Evolutionary conservation across 2,888 invertebrate genomes (phyloP).

Genomic region (Tinea semifulvella): DNA sequence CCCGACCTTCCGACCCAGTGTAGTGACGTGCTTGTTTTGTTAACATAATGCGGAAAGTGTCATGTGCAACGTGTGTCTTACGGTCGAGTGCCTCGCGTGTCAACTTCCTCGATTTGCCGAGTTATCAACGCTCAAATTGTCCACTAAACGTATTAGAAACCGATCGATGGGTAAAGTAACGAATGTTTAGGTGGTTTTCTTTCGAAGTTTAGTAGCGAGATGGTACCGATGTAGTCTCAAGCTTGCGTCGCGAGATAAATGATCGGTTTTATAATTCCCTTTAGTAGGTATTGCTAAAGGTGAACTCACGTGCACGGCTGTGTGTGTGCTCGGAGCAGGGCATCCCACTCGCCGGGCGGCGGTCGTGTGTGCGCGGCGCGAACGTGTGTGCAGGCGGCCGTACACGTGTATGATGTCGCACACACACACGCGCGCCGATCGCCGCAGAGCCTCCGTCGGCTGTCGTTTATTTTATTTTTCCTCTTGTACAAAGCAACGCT

Average conservation of each 20-base stretch:
- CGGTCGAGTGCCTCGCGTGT: background rate
- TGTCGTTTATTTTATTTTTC: conserved; percentile 14
- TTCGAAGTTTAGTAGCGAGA: background rate
- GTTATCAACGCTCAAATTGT: too few relatives aligned
- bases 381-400: background rate
- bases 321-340: background rate
- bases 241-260: too few relatives aligned
- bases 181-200: too few relatives aligned
- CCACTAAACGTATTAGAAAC: too few relatives aligned
- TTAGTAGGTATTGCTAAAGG: too few relatives aligned
- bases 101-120: background rate
- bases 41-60: conserved; percentile 16
- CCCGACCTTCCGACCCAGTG: conserved; percentile 53
- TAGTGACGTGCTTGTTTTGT: conserved; percentile 50
- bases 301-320: background rate
- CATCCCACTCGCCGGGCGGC: conserved; percentile 3
- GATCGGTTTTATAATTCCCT: background rate
- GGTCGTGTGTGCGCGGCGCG: background rate
- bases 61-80: conserved; percentile 4
- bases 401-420: background rate
- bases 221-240: too few relatives aligned
- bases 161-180: too few relatives aligned
- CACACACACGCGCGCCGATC: conserved; percentile 6
- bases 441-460: conserved; percentile 13
- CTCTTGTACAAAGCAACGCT: conserved; percentile 10